A percentile compares a stretch with the other conserved stretches of the same genome.
Conservation (phyloP, 2,113 vertebrate genomes). For the Cichladusa arquata region DNA sequence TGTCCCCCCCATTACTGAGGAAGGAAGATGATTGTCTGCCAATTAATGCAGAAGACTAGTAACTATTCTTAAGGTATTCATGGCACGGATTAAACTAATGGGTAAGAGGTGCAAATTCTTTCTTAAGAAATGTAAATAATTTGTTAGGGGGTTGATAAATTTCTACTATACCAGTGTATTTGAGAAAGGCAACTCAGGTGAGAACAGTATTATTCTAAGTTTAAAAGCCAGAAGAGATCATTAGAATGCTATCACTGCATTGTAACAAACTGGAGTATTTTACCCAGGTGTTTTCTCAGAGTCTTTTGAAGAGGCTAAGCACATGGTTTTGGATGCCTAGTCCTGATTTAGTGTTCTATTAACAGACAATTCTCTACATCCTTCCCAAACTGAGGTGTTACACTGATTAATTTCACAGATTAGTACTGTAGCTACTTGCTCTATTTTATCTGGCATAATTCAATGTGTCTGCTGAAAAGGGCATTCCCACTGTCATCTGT, state of each 20-base stretch:
- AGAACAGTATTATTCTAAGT: no score
- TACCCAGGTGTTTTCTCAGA: background rate
- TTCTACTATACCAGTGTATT: background rate
- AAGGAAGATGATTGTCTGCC: background rate
- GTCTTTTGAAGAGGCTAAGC: background rate
- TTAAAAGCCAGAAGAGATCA: background rate
- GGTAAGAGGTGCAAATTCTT: background rate
- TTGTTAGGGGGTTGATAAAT: background rate
- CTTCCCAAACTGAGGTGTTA: background rate
- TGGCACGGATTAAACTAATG: background rate
- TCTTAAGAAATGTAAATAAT: background rate
- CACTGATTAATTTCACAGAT: background rate
- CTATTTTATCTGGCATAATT: slow-evolving; percentile 1
- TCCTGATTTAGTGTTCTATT: background rate
- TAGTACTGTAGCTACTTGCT: background rate
- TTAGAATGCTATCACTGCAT: background rate
- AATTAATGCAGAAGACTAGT: background rate
- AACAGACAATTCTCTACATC: background rate
- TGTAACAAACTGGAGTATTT: background rate
- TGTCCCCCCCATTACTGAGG: no score
- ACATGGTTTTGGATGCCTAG: background rate
- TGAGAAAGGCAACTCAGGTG: background rate
- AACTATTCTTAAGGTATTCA: background rate
- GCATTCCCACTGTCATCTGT: background rate
- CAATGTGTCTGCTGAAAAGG: slow-evolving; percentile 9